Evolutionary conservation across 2,113 vertebrate genomes (phyloP), one percentile per base, ranked within the genome.

Genomic region (Sebastes fasciatus): DNA sequence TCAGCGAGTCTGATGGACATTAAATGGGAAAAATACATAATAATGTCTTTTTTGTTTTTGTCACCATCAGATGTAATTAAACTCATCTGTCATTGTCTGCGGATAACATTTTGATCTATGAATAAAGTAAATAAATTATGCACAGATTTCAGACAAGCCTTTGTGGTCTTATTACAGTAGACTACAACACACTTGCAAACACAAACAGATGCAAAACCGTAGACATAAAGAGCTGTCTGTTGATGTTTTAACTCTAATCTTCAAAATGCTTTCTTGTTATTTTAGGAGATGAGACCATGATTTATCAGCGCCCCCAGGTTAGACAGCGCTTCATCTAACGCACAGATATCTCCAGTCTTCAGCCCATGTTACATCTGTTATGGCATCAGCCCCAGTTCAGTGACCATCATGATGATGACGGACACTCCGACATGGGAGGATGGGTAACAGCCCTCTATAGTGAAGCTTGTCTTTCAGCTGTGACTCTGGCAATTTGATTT

Each of bases 401-500:
- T 82, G 82, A 75, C 62, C 45, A 70, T 65, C 48, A 69, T 52
- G 55, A 66, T 52, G 55, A 66, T 43, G 13, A 77, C 74, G 73
- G 52, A 55, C 40, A 55, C 43, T 67, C 45, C 40, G 40, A 26
- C 12, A 5, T 43, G 45, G 62, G 60, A 78, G 74, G 82, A 65
- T 49, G 54, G 74, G 17, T 17, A 78, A 70, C 52, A 72, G 66
- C 57, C 57, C 63, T 58, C 74, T 40, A 69, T 81, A 84, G 73
- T 72, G 73, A 87, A 48, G 67, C 74, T 21, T 70, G 67, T 85
- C 80, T 70, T 70, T 89, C 72, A 86, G 48, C 60, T 57, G 60
- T 69, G 66, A 65, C 81, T 83, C 46, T 75, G 48, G 68, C 42
- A 69, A 52, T 85, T 86, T 92, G 91, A 93, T 90, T 82, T 86